These are phyloP conservation scores for Cyprinella venusta DNA, from an alignment of 2,797 vertebrate genomes.

Conservation along the genomic window DNA sequence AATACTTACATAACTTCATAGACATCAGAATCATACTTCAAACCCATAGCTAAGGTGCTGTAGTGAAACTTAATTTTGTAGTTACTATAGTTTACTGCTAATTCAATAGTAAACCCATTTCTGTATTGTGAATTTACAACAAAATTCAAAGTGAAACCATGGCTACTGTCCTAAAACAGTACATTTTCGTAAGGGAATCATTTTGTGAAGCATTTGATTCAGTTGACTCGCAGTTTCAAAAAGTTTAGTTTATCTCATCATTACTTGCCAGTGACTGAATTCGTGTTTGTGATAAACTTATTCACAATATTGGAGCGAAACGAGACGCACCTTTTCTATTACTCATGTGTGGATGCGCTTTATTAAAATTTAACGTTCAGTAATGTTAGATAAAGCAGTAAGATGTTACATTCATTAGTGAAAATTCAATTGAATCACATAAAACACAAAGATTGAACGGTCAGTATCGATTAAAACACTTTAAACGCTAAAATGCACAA, in stretches of 20 bases:
- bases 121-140: not conserved
- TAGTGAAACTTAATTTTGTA: not conserved
- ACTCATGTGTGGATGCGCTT: not conserved
- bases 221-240: not conserved
- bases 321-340: not conserved
- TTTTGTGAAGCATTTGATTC: too few relatives aligned
- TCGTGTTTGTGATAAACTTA: not conserved
- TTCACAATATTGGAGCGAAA: not conserved
- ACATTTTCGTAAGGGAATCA: too few relatives aligned
- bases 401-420: not conserved
- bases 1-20: too few relatives aligned
- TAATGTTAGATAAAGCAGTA: not conserved
- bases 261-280: not conserved
- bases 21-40: not conserved
- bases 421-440: not conserved
- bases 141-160: not conserved
- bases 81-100: not conserved
- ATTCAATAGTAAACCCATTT: not conserved
- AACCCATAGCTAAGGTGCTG: not conserved
- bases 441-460: not conserved
- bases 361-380: not conserved
- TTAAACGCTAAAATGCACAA: not conserved
- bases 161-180: not conserved
- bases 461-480: not conserved
- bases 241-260: not conserved